Percentiles rank a stretch among this genome's conserved stretches.
These are phyloP conservation scores for Coryphaenoides rupestris DNA, from an alignment of 2,113 vertebrate species.

Conservation along the genomic window DNA sequence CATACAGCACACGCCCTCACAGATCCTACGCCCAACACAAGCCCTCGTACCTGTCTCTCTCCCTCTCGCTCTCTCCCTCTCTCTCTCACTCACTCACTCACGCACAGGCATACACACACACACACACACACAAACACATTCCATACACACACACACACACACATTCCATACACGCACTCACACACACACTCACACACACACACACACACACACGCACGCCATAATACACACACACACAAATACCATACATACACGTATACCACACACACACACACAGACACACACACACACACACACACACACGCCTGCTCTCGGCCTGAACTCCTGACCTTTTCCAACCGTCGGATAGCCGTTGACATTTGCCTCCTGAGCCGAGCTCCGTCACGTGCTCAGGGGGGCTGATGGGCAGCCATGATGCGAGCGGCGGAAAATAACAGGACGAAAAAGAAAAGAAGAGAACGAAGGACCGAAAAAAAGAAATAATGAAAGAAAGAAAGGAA, in stretches of 20 bases:
- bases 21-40: too few relatives aligned
- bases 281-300: not conserved
- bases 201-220: not conserved
- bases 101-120: constrained; percentile 3
- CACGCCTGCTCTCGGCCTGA: constrained; percentile 58
- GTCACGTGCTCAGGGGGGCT: constrained; percentile 62
- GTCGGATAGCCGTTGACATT: constrained; percentile 74
- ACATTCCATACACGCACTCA: not conserved
- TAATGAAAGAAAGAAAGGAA: too few relatives aligned
- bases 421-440: constrained; percentile 56
- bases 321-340: constrained; percentile 72
- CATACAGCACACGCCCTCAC: not conserved
- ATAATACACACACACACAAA: not conserved
- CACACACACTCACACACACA: constrained; percentile 4
- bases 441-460: constrained; percentile 20
- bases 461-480: too few relatives aligned
- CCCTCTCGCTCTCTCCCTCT: constrained; percentile 1
- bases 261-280: constrained; percentile 16
- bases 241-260: too few relatives aligned
- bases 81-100: constrained; percentile 9
- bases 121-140: constrained; percentile 3
- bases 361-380: constrained; percentile 66
- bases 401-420: constrained; percentile 68
- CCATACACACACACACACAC: not conserved
- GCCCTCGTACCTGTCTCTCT: constrained; percentile 1